Conservation (phyloP, 2,113 vertebrate genomes). For the Theristicus caerulescens region DNA sequence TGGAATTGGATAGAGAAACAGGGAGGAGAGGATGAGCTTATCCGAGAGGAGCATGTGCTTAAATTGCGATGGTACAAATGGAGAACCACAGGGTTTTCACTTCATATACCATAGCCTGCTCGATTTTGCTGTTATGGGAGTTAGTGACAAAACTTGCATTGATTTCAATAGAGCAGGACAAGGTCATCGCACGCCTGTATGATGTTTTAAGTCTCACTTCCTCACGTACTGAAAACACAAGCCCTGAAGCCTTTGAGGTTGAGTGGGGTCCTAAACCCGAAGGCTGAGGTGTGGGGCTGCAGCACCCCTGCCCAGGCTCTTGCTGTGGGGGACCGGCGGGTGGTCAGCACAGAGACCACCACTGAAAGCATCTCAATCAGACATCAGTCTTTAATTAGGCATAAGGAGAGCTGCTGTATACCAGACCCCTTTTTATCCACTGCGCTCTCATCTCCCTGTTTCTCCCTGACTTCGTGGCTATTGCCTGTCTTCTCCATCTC, state of each 20-base stretch:
- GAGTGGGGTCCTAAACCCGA: background rate
- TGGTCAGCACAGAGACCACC: background rate
- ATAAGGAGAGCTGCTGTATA: background rate
- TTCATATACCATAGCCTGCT: background rate
- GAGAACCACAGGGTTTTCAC: background rate
- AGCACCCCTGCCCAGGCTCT: background rate
- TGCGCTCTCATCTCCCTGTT: background rate
- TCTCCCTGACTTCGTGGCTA: background rate
- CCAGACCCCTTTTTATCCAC: background rate
- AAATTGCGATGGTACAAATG: background rate
- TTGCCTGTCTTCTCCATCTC: background rate
- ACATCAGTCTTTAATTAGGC: background rate
- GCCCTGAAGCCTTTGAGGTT: background rate
- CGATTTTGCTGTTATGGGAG: background rate
- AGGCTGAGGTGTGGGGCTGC: background rate
- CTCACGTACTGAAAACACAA: background rate
- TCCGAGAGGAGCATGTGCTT: background rate
- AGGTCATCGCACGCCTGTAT: accelerated
- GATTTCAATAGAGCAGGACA: background rate
- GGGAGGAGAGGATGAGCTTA: background rate
- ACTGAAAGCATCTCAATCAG: background rate
- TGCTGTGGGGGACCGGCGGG: background rate
- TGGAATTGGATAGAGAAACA: background rate
- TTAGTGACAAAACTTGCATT: background rate
- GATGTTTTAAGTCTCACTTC: background rate